Evolutionary conservation across 2,113 vertebrate species (phyloP).

Genomic region (Python bivittatus): DNA sequence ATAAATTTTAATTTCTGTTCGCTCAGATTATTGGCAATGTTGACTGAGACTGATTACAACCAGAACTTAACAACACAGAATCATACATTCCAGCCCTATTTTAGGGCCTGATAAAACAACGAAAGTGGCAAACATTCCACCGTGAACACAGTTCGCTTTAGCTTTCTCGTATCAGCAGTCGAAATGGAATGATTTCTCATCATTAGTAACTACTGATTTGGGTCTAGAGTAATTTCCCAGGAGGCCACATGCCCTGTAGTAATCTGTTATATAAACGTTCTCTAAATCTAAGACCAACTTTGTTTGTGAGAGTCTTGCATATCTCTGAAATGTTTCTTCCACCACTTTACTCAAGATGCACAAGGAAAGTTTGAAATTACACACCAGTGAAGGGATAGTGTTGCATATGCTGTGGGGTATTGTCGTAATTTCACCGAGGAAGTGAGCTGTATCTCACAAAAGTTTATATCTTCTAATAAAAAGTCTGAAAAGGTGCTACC

Average conservation of each 20-base stretch:
- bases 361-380: not conserved
- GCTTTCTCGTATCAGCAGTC: not conserved
- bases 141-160: not conserved
- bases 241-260: not conserved
- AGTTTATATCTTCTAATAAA: not conserved
- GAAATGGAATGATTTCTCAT: not conserved
- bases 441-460: not conserved
- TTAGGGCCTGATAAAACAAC: not conserved
- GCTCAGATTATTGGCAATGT: not conserved
- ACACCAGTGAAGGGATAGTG: not conserved
- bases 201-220: not conserved
- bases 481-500: not conserved
- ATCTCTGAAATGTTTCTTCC: not conserved
- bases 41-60: not conserved
- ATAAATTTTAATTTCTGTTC: not conserved
- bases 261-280: not conserved
- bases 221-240: not conserved
- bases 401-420: not conserved
- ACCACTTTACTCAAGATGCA: not conserved
- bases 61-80: not conserved
- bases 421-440: not conserved
- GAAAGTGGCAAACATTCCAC: not conserved
- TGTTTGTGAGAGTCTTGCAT: not conserved
- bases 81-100: not conserved
- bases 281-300: not conserved